Evolutionary conservation across 2,888 invertebrate species (phyloP).

Genomic region (Liodrosophila aerea): DNA sequence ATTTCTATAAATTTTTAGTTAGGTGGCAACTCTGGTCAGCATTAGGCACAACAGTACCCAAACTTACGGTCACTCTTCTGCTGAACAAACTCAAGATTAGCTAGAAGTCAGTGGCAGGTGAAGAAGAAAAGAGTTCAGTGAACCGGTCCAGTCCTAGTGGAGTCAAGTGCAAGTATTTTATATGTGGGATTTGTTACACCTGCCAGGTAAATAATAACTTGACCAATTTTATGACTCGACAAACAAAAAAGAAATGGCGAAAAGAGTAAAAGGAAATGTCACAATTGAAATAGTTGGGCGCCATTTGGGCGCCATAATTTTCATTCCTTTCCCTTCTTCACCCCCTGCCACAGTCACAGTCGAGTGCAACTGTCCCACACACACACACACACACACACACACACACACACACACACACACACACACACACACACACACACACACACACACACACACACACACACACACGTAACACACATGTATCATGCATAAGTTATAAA

Average conservation of each 20-base stretch:
- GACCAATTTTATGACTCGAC: slow-evolving; percentile 44
- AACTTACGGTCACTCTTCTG: too few species aligned
- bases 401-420: background rate
- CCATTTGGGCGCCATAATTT: slow-evolving; percentile 58
- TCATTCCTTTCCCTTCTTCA: slow-evolving; percentile 5
- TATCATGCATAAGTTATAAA: slow-evolving; percentile 56
- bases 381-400: background rate
- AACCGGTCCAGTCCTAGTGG: slow-evolving; percentile 16
- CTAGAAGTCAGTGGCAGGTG: background rate
- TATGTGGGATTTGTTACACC: slow-evolving; percentile 29
- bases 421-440: slow-evolving; percentile 2
- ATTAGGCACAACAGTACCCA: too few species aligned
- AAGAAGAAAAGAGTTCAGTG: background rate
- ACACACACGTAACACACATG: too few species aligned
- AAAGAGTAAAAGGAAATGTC: slow-evolving; percentile 10
- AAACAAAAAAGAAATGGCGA: background rate
- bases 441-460: slow-evolving; percentile 5
- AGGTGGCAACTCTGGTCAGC: too few species aligned
- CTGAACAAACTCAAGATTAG: too few species aligned
- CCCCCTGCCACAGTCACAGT: background rate
- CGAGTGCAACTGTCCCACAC: background rate
- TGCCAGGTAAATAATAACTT: slow-evolving; percentile 50
- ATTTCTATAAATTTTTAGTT: too few species aligned
- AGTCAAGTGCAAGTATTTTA: slow-evolving; percentile 1
- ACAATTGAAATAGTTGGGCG: slow-evolving; percentile 44